Evolutionary conservation across 2,888 invertebrate genomes (phyloP), one percentile per base, ranked within the genome.

Genomic region (Noctua pronuba): DNA sequence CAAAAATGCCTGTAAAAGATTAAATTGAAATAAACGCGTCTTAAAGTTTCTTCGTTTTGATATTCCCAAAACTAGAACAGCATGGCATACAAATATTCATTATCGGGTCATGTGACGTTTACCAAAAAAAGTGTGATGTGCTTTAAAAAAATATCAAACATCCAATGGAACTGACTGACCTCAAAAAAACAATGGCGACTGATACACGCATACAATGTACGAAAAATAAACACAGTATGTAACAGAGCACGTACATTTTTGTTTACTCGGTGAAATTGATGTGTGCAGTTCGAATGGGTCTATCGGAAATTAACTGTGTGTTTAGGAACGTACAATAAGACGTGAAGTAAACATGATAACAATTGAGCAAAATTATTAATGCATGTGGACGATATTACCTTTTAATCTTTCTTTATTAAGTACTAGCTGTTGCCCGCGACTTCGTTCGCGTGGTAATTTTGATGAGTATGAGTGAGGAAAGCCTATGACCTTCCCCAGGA

Each of bases 251-350:
- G 87, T 80, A 84, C 87, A 88, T 85, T 88, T 85, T 86, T 91
- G 90, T 91, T 90, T 90, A 91, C 85, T 77, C 74, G 75, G 74
- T 80, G 86, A 87, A 89, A 92, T 91, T 89, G 90, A 88, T 88
- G 83, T 79, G 89, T 87, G 87, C 86, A 85, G 86, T 88, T 84
- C 82, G 86, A 84, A 79, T 86, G 82, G 80, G 76, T 86, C 73
- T 84, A 87, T 86, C 84, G 86, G 84, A 87, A 90, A 90, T 90
- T 87, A 90, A 88, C 83, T 86, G 85, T 85, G 82, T 86, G 82
- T 87, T 88, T 86, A 86, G 86, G 83, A 76, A 79, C 76, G 60
- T 70, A 82, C 74, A 83, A 66, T 72, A 77, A 85, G 86, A 83
- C 35, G 74, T 60, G 72, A 76, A 62, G 79, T 73, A 83, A 75